Evolutionary conservation across 2,113 vertebrate genomes (phyloP), one percentile per base, ranked within the genome.

Genomic region (Tretioscincus oriximinensis): DNA sequence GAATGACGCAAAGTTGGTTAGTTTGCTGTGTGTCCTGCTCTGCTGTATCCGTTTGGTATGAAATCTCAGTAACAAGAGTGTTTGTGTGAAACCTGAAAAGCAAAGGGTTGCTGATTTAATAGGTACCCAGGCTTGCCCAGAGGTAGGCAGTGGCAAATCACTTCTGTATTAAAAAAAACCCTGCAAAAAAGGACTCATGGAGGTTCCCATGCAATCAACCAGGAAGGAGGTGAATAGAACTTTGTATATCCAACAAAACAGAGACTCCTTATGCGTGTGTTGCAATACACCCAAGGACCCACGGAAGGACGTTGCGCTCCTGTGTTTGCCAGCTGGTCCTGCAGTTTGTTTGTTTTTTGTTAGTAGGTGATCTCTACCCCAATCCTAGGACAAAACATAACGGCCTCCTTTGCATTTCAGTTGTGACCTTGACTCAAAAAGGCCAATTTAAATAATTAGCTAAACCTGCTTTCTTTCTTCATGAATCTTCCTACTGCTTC

Each of bases 291-390:
- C 1, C 54, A 51, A 51, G 12, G 9, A 51, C 12, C 87, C 88
- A 89, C 78, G 49, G 86, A 84, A 66, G 88, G 89, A 85, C 87
- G 82, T 76, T 67, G 83, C 6, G 18, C 4, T 58, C 31, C 63
- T 77, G 51, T 11, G 18, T 31, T 29, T 73, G 26, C 5, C 9
- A 3, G 67, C 28, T 63, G 24, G 5, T 82, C 75, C 65, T 77
- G 24, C 49, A 45, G 31, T 29, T 21, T 0, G 1, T 28, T 1
- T 1, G 16, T 24, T 20, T 29, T 65, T 26, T 77, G 29, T 49
- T 71, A n/a, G 22, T 84, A 79, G 60, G 41, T 79, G 31, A 80
- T 51, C 29, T 41, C 65, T 60, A 24, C 16, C n/a, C 66, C 41
- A 29, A 28, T 63, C 54, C 35, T 70, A 41, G 4, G 71, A 58